phyloP scores from a whole-genome alignment of 2,797 vertebrate genomes.

The Sciaenops ocellatus region DNA sequence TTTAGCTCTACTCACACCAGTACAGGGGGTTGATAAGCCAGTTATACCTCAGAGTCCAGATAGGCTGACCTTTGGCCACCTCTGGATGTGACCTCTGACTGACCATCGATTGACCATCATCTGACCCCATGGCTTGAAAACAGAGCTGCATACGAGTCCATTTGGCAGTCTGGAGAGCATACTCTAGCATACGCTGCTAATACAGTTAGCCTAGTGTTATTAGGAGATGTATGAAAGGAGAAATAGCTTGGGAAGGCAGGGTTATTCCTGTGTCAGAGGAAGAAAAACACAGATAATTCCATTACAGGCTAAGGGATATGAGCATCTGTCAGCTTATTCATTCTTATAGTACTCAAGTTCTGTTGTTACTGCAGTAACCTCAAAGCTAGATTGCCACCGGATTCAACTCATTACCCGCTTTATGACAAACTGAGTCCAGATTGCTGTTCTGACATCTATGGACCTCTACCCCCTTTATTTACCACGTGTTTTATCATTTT shows the following conservation, averaged over 20 bases:
- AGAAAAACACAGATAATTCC: conserved; percentile 84
- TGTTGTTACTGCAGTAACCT: conserved; percentile 54
- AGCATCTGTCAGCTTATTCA: conserved; percentile 71
- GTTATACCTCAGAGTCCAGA: conserved; percentile 66
- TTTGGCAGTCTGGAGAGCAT: conserved; percentile 88
- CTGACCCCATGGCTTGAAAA: conserved; percentile 80
- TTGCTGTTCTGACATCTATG: conserved; percentile 34
- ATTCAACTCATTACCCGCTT: conserved; percentile 54
- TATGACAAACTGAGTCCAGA: conserved; percentile 42
- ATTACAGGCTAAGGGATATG: conserved; percentile 83
- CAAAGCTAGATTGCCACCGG: conserved; percentile 40
- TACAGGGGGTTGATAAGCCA: conserved; percentile 61
- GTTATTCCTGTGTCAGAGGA: conserved; percentile 90
- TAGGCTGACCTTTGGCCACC: conserved; percentile 76
- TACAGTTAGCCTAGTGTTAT: conserved; percentile 92
- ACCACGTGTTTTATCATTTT: conserved; percentile 28
- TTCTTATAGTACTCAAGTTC: conserved; percentile 58
- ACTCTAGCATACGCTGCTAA: conserved; percentile 91
- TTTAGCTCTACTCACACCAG: conserved; percentile 58
- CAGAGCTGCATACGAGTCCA: conserved; percentile 58
- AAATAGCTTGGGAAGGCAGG: conserved; percentile 87
- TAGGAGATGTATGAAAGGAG: conserved; percentile 91
- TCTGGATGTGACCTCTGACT: conserved; percentile 78
- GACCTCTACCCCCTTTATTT: conserved; percentile 37
- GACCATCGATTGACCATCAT: conserved; percentile 85